Base-by-base conservation (phyloP, 2,113 vertebrate species). In the Bubo blakistoni region DNA sequence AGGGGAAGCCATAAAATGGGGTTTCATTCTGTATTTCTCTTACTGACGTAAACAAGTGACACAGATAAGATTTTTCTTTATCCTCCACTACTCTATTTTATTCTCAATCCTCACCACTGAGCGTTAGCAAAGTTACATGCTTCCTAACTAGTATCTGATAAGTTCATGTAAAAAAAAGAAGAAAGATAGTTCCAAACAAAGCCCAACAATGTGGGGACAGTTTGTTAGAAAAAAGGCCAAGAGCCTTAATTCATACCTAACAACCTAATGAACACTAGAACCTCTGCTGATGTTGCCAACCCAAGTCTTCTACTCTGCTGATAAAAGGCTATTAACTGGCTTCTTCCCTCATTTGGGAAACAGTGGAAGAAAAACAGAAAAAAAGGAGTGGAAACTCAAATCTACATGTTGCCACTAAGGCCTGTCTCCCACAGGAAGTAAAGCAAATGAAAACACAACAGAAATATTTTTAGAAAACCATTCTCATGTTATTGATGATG, bases 341-440 rank as follows among this genome's bases (percentile, higher is more conserved):
- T 89, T 42, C 34, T 82, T 82, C 66, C 36, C 65, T 57, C 18
- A 69, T 69, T 19, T 54, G 58, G 32, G 20, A 67, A 78, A 86
- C 1, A 54, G 29, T 1, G 62, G 36, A 67, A 90, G n/a, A 74
- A 84, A 81, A 90, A 36, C 4, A 93, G 34, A 89, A 89, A 30
- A 79, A 81, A 71, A 38, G 2, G 61, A 87, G 38, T 70, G 30
- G 81, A 94, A 96, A 92, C 54, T 65, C 73, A 70, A 61, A 51
- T 58, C 42, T 81, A 12, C 32, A 51, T 58, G 42, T 86, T 94
- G 74, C 38, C 63, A 86, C 38, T 66, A 51, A 88, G 51, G 66
- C 47, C 46, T 52, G 10, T 77, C 81, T 96, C 93, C 86, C 81
- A 94, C 81, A 97, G 89, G 92, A 97, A 96, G 63, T 9, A 38